phyloP scores from a whole-genome alignment of 2,888 invertebrate genomes.

The Pyralis farinalis region DNA sequence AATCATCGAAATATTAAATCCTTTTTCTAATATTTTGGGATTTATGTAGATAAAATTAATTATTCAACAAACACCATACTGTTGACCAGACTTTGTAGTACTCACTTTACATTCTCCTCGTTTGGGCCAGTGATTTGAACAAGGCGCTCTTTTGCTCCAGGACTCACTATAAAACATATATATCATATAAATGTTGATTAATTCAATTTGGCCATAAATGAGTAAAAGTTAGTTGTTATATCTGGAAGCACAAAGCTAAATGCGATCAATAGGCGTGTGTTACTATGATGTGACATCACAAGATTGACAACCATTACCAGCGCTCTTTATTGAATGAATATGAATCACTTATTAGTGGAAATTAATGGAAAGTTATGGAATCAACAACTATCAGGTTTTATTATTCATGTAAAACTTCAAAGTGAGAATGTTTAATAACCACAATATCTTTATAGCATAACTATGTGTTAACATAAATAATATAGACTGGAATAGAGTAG shows the following conservation, averaged over 20 bases:
- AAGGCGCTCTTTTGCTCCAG: constrained; percentile 96
- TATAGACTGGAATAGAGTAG: neutral
- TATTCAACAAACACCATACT: no score
- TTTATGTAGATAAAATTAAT: no score
- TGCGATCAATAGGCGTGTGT: constrained; percentile 50
- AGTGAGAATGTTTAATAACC: no score
- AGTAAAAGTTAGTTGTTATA: constrained; percentile 22
- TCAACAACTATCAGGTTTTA: neutral
- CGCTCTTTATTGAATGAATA: constrained; percentile 2
- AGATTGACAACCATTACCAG: constrained; percentile 3
- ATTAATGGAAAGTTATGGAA: constrained; percentile 7
- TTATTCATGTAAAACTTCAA: neutral
- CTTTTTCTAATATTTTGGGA: no score
- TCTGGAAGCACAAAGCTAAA: constrained; percentile 49
- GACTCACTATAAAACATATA: constrained; percentile 86
- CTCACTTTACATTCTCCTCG: constrained; percentile 95
- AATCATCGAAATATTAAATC: no score
- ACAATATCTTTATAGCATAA: neutral
- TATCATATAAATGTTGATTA: constrained; percentile 10
- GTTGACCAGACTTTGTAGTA: no score
- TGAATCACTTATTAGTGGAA: constrained; percentile 4
- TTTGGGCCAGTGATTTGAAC: constrained; percentile 97
- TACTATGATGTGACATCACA: constrained; percentile 8
- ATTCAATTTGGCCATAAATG: neutral
- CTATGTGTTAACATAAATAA: neutral